Evolutionary conservation across 2,113 vertebrate species (phyloP).

Genomic region (Arothron firmamentum): DNA sequence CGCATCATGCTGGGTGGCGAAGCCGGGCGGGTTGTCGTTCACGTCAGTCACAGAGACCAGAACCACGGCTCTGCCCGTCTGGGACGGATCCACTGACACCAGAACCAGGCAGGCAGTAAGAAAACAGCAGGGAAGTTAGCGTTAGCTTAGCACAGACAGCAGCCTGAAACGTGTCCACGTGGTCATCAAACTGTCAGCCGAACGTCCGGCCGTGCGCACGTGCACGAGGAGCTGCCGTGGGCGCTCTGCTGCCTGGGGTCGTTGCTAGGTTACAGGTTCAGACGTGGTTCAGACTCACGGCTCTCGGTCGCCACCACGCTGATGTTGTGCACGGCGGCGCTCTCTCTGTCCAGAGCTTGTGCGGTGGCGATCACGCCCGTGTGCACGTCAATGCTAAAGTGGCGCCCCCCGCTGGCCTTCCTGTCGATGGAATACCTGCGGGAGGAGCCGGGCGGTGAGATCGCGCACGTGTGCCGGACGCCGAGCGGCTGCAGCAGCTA

Average conservation of each 20-base stretch:
- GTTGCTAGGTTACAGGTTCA: too few relatives aligned
- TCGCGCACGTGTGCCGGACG: neutral
- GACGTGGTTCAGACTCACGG: constrained; percentile 19
- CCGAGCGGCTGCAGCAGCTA: neutral
- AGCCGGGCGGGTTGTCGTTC: constrained; percentile 39
- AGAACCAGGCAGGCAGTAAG: neutral
- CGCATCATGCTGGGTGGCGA: constrained; percentile 3
- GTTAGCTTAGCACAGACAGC: too few relatives aligned
- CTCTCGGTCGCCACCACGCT: constrained; percentile 32
- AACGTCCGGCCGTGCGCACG: too few relatives aligned
- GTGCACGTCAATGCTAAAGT: constrained; percentile 31
- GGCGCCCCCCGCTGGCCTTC: neutral
- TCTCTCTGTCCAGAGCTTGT: constrained; percentile 37
- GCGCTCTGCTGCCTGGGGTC: neutral
- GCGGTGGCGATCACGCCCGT: constrained; percentile 34
- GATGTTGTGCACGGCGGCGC: constrained; percentile 32
- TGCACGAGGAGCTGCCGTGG: too few relatives aligned
- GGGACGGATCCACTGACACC: constrained; percentile 25
- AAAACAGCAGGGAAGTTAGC: neutral
- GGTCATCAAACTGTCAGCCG: too few relatives aligned
- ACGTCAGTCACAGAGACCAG: constrained; percentile 40
- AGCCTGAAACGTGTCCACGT: too few relatives aligned
- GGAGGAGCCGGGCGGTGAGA: neutral
- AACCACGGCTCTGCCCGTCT: constrained; percentile 35
- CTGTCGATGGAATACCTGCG: constrained; percentile 40